These are phyloP conservation scores for Lagocephalus sceleratus DNA, from an alignment of 2,797 vertebrate genomes.

Conservation along the genomic window DNA sequence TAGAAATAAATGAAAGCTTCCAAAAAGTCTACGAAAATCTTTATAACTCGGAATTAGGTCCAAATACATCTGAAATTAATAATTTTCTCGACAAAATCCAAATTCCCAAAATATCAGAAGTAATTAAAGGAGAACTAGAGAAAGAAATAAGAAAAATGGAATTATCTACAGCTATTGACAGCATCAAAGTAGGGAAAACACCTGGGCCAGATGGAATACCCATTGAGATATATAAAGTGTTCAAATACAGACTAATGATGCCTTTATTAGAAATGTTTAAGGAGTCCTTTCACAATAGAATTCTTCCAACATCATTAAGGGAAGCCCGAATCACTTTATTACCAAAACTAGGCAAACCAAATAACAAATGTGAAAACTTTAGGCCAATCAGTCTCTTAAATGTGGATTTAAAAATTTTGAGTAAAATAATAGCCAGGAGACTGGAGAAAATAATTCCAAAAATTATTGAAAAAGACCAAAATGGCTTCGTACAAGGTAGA, in stretches of 20 bases:
- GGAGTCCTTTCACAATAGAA: neutral
- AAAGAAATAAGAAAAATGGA: neutral
- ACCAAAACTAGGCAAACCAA: conserved; percentile 1
- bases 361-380: conserved; percentile 5
- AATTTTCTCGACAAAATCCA: neutral
- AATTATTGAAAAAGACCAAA: conserved; percentile 2
- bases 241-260: neutral
- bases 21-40: conserved; percentile 1
- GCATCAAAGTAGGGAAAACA: neutral
- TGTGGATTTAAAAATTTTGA: neutral
- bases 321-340: neutral
- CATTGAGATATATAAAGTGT: neutral
- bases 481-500: conserved; percentile 3
- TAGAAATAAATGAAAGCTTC: neutral
- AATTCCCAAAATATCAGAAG: conserved; percentile 1
- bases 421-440: conserved; percentile 2
- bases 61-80: neutral
- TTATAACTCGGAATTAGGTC: conserved; percentile 1
- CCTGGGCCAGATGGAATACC: neutral
- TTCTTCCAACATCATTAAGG: neutral
- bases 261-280: neutral
- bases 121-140: neutral
- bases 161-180: neutral
- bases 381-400: neutral
- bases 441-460: neutral